These are phyloP conservation scores for Onychostruthus taczanowskii DNA, from an alignment of 2,113 vertebrate genomes.

Conservation along the genomic window DNA sequence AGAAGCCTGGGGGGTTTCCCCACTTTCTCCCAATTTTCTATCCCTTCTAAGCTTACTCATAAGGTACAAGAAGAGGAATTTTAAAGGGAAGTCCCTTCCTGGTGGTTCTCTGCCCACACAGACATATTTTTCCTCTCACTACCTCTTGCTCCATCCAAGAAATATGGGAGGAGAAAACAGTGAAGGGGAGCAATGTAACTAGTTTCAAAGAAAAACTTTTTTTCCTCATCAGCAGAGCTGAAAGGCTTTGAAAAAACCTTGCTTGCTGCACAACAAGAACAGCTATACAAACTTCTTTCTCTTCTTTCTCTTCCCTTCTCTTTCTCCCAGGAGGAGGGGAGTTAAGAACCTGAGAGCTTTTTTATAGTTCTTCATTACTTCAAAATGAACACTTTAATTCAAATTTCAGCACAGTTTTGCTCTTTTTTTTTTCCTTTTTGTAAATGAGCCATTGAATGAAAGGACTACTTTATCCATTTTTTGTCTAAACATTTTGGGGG, in stretches of 20 bases:
- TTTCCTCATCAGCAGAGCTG: conserved; percentile 16
- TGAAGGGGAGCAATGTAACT: background rate
- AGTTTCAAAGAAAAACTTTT: conserved; percentile 20
- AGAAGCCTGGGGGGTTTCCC: background rate
- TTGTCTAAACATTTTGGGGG: background rate
- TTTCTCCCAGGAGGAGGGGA: conserved; percentile 37
- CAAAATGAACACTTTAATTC: conserved; percentile 47
- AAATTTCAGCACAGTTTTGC: conserved; percentile 32
- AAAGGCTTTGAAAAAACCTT: conserved; percentile 3
- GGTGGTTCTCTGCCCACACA: accelerated
- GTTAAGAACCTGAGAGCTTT: conserved; percentile 45
- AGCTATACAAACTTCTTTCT: background rate
- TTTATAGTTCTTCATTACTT: conserved; percentile 34
- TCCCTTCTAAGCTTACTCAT: background rate
- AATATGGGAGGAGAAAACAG: background rate
- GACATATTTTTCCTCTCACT: background rate
- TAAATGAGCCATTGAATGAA: background rate
- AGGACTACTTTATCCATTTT: conserved; percentile 9
- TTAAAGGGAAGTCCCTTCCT: background rate
- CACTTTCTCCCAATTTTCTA: background rate
- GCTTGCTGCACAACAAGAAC: background rate
- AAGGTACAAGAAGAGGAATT: background rate
- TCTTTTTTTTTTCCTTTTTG: background rate
- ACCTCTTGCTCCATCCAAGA: background rate
- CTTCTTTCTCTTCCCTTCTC: conserved; percentile 15